Percentiles rank a stretch among this genome's conserved stretches.
Conservation (phyloP, 2,113 vertebrate genomes). For the Myiozetetes cayanensis region DNA sequence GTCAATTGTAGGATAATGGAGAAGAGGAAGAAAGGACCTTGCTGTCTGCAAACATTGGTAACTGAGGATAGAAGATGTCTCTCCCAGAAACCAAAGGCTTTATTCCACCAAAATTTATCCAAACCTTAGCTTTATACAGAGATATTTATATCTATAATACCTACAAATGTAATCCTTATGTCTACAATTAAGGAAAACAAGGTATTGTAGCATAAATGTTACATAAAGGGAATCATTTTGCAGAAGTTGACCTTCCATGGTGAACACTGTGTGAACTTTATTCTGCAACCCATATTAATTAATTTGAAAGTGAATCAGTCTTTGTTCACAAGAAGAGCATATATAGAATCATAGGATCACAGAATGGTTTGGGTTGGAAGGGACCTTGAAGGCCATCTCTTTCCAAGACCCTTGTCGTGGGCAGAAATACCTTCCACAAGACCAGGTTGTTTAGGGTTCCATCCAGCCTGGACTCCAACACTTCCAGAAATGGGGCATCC, state of each 20-base stretch:
- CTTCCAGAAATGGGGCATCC: not conserved
- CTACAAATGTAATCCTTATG: not conserved
- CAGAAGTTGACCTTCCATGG: not conserved
- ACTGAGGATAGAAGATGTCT: not conserved
- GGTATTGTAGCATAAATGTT: not conserved
- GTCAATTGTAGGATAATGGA: not conserved
- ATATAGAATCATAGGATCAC: not conserved
- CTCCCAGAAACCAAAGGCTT: not conserved
- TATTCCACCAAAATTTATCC: not conserved
- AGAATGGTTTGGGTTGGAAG: not conserved
- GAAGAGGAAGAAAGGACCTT: not conserved
- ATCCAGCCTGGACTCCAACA: not conserved
- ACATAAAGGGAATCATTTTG: not conserved
- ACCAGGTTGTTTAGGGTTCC: not conserved
- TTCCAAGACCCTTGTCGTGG: not conserved
- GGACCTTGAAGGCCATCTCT: accelerated
- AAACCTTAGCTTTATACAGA: not conserved
- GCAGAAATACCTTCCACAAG: not conserved
- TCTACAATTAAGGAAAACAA: not conserved
- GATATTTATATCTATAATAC: not conserved
- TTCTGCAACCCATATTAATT: not conserved
- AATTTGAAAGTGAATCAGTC: not conserved
- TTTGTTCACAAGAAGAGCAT: not conserved
- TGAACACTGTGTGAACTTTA: not conserved
- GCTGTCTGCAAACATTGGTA: not conserved